phyloP scores from a whole-genome alignment of 2,113 vertebrate species.

The Columba livia region DNA sequence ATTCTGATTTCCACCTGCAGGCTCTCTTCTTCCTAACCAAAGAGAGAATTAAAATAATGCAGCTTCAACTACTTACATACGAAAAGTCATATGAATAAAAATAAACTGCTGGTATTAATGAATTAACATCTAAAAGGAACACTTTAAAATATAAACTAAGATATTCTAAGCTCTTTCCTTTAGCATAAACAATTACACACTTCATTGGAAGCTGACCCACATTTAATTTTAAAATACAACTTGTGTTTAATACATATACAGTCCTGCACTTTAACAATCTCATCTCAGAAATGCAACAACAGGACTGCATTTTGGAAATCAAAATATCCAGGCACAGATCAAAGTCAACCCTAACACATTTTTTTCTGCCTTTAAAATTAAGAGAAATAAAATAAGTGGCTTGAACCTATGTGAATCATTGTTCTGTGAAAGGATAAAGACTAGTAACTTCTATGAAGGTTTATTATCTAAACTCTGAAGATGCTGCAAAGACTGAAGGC shows the following conservation, averaged over 20 bases:
- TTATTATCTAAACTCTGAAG: conserved; percentile 73
- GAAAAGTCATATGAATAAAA: conserved; percentile 59
- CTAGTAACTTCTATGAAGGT: conserved; percentile 55
- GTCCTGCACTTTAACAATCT: neutral
- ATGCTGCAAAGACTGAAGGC: conserved; percentile 59
- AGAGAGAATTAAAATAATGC: conserved; percentile 47
- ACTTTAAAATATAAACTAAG: conserved; percentile 46
- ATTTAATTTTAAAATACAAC: neutral
- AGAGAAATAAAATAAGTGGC: conserved; percentile 25
- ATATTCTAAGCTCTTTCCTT: conserved; percentile 53
- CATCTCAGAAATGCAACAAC: neutral
- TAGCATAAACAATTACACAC: conserved; percentile 41
- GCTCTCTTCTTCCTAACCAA: conserved; percentile 46
- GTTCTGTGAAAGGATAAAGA: conserved; percentile 60
- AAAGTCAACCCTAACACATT: neutral
- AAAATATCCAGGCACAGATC: neutral
- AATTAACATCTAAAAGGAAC: conserved; percentile 60
- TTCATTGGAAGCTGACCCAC: conserved; percentile 33
- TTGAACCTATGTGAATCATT: conserved; percentile 47
- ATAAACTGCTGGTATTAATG: conserved; percentile 54
- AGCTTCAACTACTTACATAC: conserved; percentile 53
- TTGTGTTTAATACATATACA: neutral
- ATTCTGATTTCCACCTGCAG: conserved; percentile 52
- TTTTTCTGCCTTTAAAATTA: conserved; percentile 47
- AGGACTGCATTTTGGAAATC: neutral